Base-by-base conservation (phyloP, 2,888 invertebrate species). In the Synergus japonicus region DNA sequence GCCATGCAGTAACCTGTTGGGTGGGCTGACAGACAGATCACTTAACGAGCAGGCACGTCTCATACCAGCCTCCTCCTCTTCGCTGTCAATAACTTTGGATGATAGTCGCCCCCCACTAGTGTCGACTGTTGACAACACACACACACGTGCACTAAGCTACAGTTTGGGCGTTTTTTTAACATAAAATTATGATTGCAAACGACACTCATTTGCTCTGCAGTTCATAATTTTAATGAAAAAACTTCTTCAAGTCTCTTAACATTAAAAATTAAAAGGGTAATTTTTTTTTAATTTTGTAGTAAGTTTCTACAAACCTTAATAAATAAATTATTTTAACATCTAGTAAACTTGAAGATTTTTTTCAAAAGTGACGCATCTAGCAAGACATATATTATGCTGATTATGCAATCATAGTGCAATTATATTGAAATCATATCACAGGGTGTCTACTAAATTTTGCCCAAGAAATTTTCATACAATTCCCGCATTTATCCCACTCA, bases 41-140 rank as follows among this genome's bases (percentile, higher is more conserved):
- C 96, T 96, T 88, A 97, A 94, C 80, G 97, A 97, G 92, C 96
- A 96, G 87, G 96, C 96, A 85, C 96, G 94, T 87, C 97, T 94
- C 93, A 97, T 95, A 85, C 95, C 95, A 87, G 93, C 93, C 87
- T 93, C 93, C 82, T 93, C 93, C 81, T 92, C 92, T 85, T 92
- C 91, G 85, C 90, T 90, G 89, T 91, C 92, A 88, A 90, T 89
- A 86, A 91, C 88, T 88, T 91, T 90, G 85, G 90, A 86, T 85
- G 90, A 87, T 85, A 88, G 85, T 87, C 90, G 88, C 86, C 87
- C 88, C 86, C 88, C 89, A 87, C 87, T 90, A 90, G 87, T 90
- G 90, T 85, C 90, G 89, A 89, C 91, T 91, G 91, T 90, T 87
- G 88, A 91, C 87, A 91, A 91, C 88, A 90, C 88, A 87, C 88